Conservation (phyloP, 1,140 invertebrate genomes). For the Papilio dardanus region DNA sequence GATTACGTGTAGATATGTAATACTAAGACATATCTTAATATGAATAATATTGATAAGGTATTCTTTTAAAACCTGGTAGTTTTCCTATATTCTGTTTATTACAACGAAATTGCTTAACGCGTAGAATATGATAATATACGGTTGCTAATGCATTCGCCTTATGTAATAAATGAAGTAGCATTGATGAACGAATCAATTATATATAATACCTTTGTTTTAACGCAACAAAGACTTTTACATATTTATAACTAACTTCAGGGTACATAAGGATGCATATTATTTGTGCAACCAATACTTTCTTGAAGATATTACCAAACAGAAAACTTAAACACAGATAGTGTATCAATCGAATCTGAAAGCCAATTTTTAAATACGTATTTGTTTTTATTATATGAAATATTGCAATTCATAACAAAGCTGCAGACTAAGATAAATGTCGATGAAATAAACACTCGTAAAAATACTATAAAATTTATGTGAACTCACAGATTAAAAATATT, state of each 20-base stretch:
- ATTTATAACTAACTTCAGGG: background rate
- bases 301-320: background rate
- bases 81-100: background rate
- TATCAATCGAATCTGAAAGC: background rate
- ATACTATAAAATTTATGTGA: background rate
- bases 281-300: background rate
- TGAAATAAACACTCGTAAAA: background rate
- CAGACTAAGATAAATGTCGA: background rate
- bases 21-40: background rate
- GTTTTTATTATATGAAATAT: background rate
- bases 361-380: background rate
- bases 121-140: background rate
- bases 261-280: background rate
- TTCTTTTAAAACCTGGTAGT: background rate
- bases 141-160: background rate
- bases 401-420: background rate
- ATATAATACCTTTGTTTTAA: background rate
- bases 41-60: background rate
- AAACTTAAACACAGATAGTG: background rate
- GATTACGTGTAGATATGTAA: background rate
- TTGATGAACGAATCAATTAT: conserved; percentile 23
- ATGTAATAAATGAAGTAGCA: conserved; percentile 16
- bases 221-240: background rate
- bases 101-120: background rate
- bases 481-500: background rate